Evolutionary conservation across 2,888 invertebrate species (phyloP), one percentile per base, ranked within the genome.

Genomic region (Brenthis ino): DNA sequence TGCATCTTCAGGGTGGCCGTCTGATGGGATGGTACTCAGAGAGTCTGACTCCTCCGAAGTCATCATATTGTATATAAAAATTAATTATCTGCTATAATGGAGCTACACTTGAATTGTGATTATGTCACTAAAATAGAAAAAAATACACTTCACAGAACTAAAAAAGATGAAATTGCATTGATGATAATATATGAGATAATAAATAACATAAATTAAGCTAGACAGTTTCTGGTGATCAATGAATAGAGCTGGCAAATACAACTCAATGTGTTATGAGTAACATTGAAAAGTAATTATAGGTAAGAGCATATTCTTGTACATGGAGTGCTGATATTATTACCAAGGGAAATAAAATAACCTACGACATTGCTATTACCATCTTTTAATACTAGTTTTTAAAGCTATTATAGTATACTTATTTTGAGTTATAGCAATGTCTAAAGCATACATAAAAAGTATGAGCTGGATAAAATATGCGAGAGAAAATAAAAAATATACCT

Each of bases 21-120:
- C 91, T 8, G 89, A 87, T 54, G 86, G 86, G n/a, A 87, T 80
- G 1, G 85, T 86, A 79, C 84, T 89, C 72, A 88, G 71, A 2
- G 88, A 86, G 75, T 91, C 91, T 1, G 88, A 82, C 76, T 91
- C 91, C 70, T 91, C 92, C 28, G 91, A 85, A 64, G 82, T 86
- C 81, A 90, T 89, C 88, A 88, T 91, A 73, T 76, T 81, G 72
- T 68, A 72, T 68, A 69, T 64, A 65, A 64, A 65, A 74, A 70
- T 74, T 75, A 75, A 53, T 66, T 74, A 64, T 72, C 75, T 72
- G 72, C 73, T 69, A 71, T 70, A 73, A 75, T 69, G 77, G 72
- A 70, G 71, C 71, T 72, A 72, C 71, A 68, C 71, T 67, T 72
- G 68, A 66, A 61, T 68, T 65, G 72, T 72, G 71, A 72, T 72